Percentiles rank a stretch among this genome's conserved stretches.
Evolutionary conservation across 2,113 vertebrate species (phyloP).

Genomic region (Thamnaconus septentrionalis): DNA sequence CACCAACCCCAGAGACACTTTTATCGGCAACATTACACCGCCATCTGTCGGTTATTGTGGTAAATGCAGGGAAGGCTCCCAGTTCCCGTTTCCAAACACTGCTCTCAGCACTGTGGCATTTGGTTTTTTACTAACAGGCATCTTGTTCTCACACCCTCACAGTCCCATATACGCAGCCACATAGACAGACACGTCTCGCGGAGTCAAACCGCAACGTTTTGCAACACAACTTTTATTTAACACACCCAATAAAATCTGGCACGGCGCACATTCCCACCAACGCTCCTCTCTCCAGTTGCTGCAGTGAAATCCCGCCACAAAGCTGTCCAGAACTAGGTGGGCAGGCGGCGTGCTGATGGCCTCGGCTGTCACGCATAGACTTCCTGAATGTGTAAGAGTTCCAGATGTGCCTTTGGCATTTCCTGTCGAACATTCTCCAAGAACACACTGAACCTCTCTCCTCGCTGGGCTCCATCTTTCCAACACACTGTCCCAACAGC

Average conservation of each 20-base stretch:
- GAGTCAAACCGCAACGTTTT: no score
- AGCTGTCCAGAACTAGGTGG: conserved; percentile 31
- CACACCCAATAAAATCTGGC: not conserved
- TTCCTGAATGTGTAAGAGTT: conserved; percentile 77
- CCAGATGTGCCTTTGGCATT: conserved; percentile 79
- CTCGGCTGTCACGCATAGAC: conserved; percentile 69
- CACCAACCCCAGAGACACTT: conserved; percentile 27
- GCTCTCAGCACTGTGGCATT: not conserved
- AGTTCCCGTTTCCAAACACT: not conserved
- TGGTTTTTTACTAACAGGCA: not conserved
- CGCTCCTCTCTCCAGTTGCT: conserved; percentile 15
- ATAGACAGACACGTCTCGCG: no score
- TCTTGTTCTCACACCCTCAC: no score
- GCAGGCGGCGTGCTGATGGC: conserved; percentile 47
- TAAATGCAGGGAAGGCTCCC: conserved; percentile 7
- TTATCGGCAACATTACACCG: conserved; percentile 42
- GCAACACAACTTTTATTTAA: no score
- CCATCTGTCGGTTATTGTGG: conserved; percentile 56
- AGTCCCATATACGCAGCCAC: no score
- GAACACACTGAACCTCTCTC: conserved; percentile 69
- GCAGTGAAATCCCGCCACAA: conserved; percentile 33
- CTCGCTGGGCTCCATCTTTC: conserved; percentile 55
- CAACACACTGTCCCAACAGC: conserved; percentile 38
- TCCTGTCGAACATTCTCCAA: conserved; percentile 74
- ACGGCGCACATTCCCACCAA: conserved; percentile 8